These are phyloP conservation scores for Nicator chloris DNA, from an alignment of 2,113 vertebrate genomes.

Conservation along the genomic window DNA sequence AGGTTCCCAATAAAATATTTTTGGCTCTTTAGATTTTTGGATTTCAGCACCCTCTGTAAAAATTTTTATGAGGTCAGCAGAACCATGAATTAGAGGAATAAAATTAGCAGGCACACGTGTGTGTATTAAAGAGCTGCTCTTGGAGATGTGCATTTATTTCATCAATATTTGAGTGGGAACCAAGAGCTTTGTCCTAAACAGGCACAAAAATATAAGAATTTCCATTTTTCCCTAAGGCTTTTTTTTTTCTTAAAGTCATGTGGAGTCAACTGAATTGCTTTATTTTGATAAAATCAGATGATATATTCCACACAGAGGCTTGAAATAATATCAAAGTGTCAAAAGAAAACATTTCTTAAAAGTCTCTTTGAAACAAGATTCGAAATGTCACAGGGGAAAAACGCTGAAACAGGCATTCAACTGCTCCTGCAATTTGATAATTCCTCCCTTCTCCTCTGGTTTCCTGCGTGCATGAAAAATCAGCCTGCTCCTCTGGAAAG, in stretches of 20 bases:
- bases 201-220: not conserved
- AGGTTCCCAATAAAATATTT: not conserved
- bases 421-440: not conserved
- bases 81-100: not conserved
- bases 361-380: slow-evolving; percentile 30
- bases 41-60: not conserved
- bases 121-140: not conserved
- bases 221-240: not conserved
- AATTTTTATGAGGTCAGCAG: not conserved
- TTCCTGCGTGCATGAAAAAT: not conserved
- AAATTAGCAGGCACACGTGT: not conserved
- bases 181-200: not conserved
- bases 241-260: not conserved
- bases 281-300: slow-evolving; percentile 52
- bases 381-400: slow-evolving; percentile 49
- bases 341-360: slow-evolving; percentile 48
- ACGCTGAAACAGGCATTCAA: slow-evolving; percentile 20
- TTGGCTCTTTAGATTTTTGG: not conserved
- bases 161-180: not conserved
- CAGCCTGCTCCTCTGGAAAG: not conserved
- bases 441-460: not conserved
- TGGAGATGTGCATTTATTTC: not conserved
- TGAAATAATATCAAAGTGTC: slow-evolving; percentile 52
- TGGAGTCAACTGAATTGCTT: slow-evolving; percentile 4
- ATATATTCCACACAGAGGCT: slow-evolving; percentile 38